Base-by-base conservation (phyloP, 2,797 vertebrate genomes). In the Epinephelus malabaricus region DNA sequence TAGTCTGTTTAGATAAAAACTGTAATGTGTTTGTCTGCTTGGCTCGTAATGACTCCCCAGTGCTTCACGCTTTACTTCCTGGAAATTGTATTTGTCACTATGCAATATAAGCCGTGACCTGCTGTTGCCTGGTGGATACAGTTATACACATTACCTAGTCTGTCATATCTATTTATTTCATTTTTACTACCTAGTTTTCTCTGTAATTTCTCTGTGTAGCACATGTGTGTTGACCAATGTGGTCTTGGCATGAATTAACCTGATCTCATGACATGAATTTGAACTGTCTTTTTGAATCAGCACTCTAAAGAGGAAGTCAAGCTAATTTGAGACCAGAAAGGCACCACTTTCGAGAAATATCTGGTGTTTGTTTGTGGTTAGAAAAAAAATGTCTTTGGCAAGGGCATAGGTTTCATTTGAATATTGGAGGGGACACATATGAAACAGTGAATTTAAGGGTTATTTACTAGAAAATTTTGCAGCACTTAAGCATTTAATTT, bases 51-150 rank as follows among this genome's bases (percentile, higher is more conserved):
- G 46, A 47, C 40, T 60, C 51, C 67, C 62, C 23, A 12, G 51
- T 47, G 51, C 47, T 65, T 68, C 21, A 50, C 47, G 18, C 47
- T 75, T 76, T 54, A 69, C 72, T 78, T 90, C 76, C 79, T 67
- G 76, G 73, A 81, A 73, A 71, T 43, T 50, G 11, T 56, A 59
- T 62, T 55, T 75, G 60, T 59, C 19, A 12, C 69, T 46, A 9
- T 73, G 64, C 65, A 73, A 38, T 54, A 62, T 60, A 61, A 67
- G 79, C 7, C 43, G 15, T 25, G n/a, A 60, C 34, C 66, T 63
- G 53, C 58, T 66, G 23, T 6, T 47, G 69, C 30, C 21, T 43
- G 65, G 25, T 23, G 1, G 58, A 56, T 69, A 63, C 15, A 62
- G n/a, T 46, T 34, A 14, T 4, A 72, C n/a, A 7, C 5, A 14